These are phyloP conservation scores for Troides helena DNA, from an alignment of 2,888 invertebrate genomes.

Conservation along the genomic window DNA sequence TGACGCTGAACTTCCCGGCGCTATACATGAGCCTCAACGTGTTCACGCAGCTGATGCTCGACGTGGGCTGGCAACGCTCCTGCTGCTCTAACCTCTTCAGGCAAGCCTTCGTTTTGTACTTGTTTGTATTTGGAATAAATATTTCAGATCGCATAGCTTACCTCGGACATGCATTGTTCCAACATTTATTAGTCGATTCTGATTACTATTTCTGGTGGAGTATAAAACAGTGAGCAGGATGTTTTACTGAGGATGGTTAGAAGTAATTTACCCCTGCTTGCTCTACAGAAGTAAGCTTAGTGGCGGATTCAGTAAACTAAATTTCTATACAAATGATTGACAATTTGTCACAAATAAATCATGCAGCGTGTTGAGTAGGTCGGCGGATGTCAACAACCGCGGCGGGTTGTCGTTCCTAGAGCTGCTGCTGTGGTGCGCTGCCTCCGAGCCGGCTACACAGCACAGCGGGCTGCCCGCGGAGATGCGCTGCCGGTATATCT, in stretches of 20 bases:
- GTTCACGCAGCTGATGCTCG: constrained; percentile 78
- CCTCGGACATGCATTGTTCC: too few species aligned
- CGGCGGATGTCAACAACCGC: constrained; percentile 77
- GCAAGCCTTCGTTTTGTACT: constrained; percentile 41
- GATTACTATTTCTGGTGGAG: too few species aligned
- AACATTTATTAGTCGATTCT: too few species aligned
- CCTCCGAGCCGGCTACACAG: constrained; percentile 82
- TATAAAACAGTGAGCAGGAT: too few species aligned
- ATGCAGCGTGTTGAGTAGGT: constrained; percentile 48
- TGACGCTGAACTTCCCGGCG: constrained; percentile 77
- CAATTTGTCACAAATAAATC: too few species aligned
- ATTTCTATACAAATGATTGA: too few species aligned
- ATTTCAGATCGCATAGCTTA: too few species aligned
- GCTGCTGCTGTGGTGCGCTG: constrained; percentile 81
- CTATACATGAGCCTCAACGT: constrained; percentile 77
- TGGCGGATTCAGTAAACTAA: too few species aligned
- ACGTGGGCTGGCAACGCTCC: constrained; percentile 77
- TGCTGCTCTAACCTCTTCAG: constrained; percentile 70
- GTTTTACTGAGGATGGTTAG: too few species aligned
- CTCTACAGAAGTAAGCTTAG: too few species aligned
- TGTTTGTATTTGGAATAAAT: too few species aligned
- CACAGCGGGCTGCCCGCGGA: constrained; percentile 84
- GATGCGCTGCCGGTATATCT: constrained; percentile 85
- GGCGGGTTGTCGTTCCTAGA: constrained; percentile 79
- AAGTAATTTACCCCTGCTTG: too few species aligned